Base-by-base conservation (phyloP, 2,113 vertebrate species). In the Accipiter virgatus region DNA sequence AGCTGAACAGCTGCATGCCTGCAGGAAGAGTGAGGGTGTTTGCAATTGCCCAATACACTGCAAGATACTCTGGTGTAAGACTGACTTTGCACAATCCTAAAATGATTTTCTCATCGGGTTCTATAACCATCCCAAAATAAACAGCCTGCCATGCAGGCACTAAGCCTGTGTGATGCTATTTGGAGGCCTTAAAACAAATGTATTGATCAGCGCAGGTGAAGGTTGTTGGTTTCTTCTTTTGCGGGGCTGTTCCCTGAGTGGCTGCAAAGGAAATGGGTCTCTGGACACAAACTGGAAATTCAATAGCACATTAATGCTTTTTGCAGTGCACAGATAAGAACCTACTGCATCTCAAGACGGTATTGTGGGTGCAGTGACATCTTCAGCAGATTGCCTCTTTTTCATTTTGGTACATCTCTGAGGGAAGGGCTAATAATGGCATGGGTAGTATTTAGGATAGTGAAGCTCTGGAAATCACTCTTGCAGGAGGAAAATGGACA, bases 11-110 rank as follows among this genome's bases (percentile, higher is more conserved):
- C 43, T 48, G 27, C 8, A 3, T 43, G n/a, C 52, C 72, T 70
- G 31, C 48, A 75, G 43, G 47, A 88, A 47, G 21, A 66, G 63
- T 0, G 2, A 84, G 63, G 23, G 31, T 20, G 61, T 16, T 62
- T 53, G 52, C 26, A 7, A 66, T 93, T 94, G 78, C 87, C 25
- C 78, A 90, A 52, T 4, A 32, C 6, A 85, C 61, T 22, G 4
- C 78, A 85, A 32, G 43, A 52, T 13, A 38, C 38, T 81, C 47
- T 92, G 84, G 38, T 0, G 0, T 23, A 84, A 95, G 59, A 93
- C 22, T 45, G 25, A 86, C 53, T 42, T 95, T 94, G 66, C 89
- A 85, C 47, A 96, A 95, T 55, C 65, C 65, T 34, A 19, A 32
- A 68, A 81, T 38, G 3, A 42, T 65, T 71, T 87, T 63, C 38